Conservation (phyloP, 2,797 vertebrate species). For the Manis crassicaudata region DNA sequence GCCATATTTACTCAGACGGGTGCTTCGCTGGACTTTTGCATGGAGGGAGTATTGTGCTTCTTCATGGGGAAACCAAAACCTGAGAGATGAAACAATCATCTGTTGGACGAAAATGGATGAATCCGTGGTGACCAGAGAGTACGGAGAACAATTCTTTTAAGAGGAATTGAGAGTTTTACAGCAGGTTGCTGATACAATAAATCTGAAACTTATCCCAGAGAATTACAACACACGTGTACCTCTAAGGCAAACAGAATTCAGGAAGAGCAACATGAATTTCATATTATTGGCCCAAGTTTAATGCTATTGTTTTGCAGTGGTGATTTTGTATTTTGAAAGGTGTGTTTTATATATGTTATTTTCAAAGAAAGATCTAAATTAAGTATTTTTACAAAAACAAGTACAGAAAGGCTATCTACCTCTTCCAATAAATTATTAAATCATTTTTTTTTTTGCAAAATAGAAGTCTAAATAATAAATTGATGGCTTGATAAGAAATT, state of each 20-base stretch:
- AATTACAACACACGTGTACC: neutral
- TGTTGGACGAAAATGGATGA: neutral
- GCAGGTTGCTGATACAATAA: neutral
- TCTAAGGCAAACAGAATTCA: neutral
- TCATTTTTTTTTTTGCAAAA: conserved; percentile 24
- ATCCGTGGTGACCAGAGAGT: neutral
- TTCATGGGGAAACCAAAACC: neutral
- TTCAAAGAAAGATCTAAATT: neutral
- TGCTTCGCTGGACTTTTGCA: neutral
- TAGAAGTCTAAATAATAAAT: neutral
- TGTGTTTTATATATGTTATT: neutral
- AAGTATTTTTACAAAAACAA: conserved; percentile 1
- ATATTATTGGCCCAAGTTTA: neutral
- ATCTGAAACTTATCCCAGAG: neutral
- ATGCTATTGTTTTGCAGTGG: neutral
- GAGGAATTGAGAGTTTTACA: neutral
- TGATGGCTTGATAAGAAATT: neutral
- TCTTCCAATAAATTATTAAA: neutral
- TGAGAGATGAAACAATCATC: neutral
- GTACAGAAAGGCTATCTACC: neutral
- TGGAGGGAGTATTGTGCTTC: neutral
- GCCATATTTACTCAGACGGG: neutral
- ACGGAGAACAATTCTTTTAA: neutral
- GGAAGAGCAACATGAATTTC: neutral
- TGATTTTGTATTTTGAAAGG: neutral